These are phyloP conservation scores for Bradynema listronoti DNA, from an alignment of 1,140 invertebrate species.

Conservation along the genomic window DNA sequence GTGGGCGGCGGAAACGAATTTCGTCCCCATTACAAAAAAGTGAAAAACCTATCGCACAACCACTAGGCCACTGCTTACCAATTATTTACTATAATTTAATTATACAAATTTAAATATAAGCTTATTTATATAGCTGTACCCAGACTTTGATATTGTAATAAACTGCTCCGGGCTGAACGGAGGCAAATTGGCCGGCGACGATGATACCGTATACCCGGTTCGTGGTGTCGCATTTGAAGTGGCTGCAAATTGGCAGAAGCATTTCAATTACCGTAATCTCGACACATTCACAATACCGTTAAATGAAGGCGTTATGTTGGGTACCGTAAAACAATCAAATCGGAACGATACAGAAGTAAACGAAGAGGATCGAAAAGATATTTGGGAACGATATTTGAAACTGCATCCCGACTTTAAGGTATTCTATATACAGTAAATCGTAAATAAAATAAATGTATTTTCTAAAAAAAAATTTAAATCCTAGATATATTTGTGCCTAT, in stretches of 20 bases:
- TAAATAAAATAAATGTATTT: too few species aligned
- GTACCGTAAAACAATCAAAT: background rate
- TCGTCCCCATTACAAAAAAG: too few species aligned
- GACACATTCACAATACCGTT: conserved; percentile 50
- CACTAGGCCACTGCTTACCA: too few species aligned
- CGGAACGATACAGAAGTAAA: conserved; percentile 63
- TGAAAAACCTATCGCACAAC: too few species aligned
- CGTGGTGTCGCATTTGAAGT: conserved; percentile 46
- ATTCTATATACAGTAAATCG: too few species aligned
- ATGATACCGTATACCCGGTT: conserved; percentile 39
- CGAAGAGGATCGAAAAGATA: conserved; percentile 64
- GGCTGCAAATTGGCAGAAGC: conserved; percentile 18
- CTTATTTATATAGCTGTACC: too few species aligned
- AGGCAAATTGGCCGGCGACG: conserved; percentile 44
- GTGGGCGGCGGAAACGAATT: too few species aligned
- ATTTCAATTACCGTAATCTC: conserved; percentile 52
- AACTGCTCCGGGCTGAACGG: conserved; percentile 51
- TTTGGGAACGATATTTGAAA: conserved; percentile 64
- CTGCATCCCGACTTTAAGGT: conserved; percentile 67
- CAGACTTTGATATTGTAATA: conserved; percentile 41
- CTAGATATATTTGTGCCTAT: background rate
- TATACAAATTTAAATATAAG: too few species aligned
- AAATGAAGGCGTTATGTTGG: conserved; percentile 6
- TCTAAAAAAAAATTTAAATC: conserved; percentile 1
- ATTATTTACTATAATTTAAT: too few species aligned